Evolutionary conservation across 2,888 invertebrate species (phyloP), one percentile per base, ranked within the genome.

Genomic region (Notodonta dromedarius): DNA sequence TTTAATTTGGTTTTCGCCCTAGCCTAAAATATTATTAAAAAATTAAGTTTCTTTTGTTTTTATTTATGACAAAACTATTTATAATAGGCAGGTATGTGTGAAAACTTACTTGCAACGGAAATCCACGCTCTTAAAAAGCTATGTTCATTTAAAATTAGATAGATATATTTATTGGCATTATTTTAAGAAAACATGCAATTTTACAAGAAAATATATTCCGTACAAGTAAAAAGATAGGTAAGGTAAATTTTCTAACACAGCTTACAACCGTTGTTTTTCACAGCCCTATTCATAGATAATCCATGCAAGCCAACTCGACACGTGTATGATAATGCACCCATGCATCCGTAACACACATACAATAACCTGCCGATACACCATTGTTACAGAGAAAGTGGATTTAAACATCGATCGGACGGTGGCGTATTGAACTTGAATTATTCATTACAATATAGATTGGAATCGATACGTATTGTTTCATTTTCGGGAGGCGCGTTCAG

Each of bases 311-410:
- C n/a, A 48, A 62, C 57, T 50, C 62, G 55, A 66, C 63, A 63
- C 58, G 65, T 59, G 59, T 61, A 56, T 48, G 58, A 58, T 53
- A 60, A 58, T 76, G 74, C 64, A 68, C 64, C 68, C 62, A 63
- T 69, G 67, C 73, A 76, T 76, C 66, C 58, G 73, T 72, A 70
- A 67, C 69, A 73, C 77, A 76, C 76, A 74, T 76, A 81, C 80
- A 81, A 78, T 70, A 57, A 83, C 78, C 76, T 84, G 81, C 73
- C 79, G 77, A 80, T 78, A 67, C 62, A 55, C 77, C 68, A 84
- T 84, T 84, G 84, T 84, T 74, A 62, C 44, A 72, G 79, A 69
- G 82, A 84, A 82, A 84, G 83, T 78, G 69, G 63, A 67, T 63
- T 63, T 66, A 56, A 59, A 66, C 71, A 67, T 52, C 50, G 48